phyloP scores from a whole-genome alignment of 2,797 vertebrate genomes.

The Echiichthys vipera region DNA sequence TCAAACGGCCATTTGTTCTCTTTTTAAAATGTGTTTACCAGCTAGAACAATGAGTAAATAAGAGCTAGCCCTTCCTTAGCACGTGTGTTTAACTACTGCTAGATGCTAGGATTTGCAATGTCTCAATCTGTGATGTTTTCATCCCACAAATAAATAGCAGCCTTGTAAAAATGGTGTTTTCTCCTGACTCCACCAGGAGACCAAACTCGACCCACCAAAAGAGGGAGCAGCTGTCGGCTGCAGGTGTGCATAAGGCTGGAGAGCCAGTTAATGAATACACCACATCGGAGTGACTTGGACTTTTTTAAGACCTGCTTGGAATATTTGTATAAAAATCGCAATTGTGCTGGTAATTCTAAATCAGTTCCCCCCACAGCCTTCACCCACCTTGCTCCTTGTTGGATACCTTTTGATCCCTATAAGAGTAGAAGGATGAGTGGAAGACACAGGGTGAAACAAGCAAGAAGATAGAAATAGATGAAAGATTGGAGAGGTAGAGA shows the following conservation, averaged over 20 bases:
- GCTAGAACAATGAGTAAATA: conserved; percentile 67
- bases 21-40: conserved; percentile 25
- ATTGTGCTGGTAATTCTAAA: conserved; percentile 38
- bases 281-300: conserved; percentile 46
- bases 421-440: conserved; percentile 40
- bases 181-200: conserved; percentile 64
- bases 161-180: conserved; percentile 69
- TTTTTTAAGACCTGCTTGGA: conserved; percentile 61
- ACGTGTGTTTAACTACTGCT: conserved; percentile 71
- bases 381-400: conserved; percentile 28
- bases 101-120: conserved; percentile 52
- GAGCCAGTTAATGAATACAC: conserved; percentile 61
- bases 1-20: conserved; percentile 21
- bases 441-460: conserved; percentile 29
- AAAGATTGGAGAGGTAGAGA: conserved; percentile 1
- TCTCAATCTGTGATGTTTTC: conserved; percentile 76
- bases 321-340: conserved; percentile 63
- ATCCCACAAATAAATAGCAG: conserved; percentile 71
- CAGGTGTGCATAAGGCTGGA: conserved; percentile 65
- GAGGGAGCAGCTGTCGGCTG: conserved; percentile 70
- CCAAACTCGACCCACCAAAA: conserved; percentile 59
- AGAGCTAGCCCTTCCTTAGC: conserved; percentile 45
- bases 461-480: conserved; percentile 29
- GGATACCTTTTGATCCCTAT: conserved; percentile 60
- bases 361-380: not conserved